Conservation (phyloP, 2,797 vertebrate species). For the Hypotaenidia philippensis region DNA sequence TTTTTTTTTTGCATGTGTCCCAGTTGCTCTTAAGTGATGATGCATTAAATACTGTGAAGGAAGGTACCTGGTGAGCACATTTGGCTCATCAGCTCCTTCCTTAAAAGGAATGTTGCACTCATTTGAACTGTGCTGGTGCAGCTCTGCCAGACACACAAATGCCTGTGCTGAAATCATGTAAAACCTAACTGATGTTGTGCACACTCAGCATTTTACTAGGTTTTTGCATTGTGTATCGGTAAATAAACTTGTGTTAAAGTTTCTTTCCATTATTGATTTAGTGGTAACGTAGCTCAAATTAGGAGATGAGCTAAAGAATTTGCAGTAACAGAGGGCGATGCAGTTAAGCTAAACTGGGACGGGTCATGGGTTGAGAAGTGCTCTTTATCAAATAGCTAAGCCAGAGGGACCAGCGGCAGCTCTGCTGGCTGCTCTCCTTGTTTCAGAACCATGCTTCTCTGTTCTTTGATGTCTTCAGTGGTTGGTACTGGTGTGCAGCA, state of each 20-base stretch:
- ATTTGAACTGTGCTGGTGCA: neutral
- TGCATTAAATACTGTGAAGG: constrained; percentile 17
- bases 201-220: constrained; percentile 31
- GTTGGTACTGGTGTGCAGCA: neutral
- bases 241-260: constrained; percentile 58
- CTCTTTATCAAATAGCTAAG: neutral
- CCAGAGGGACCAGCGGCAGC: neutral
- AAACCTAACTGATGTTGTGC: constrained; percentile 15
- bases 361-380: neutral
- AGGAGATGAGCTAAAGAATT: neutral
- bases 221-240: constrained; percentile 49
- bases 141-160: neutral
- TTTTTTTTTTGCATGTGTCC: neutral
- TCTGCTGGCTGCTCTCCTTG: neutral
- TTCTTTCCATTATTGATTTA: neutral
- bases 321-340: neutral
- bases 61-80: neutral
- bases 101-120: constrained; percentile 41
- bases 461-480: neutral
- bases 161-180: constrained; percentile 3
- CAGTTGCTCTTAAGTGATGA: neutral
- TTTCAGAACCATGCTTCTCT: neutral
- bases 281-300: neutral
- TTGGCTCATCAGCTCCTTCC: neutral
- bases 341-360: neutral